Conservation (phyloP, 1,140 invertebrate species). For the Drosophila repleta region DNA sequence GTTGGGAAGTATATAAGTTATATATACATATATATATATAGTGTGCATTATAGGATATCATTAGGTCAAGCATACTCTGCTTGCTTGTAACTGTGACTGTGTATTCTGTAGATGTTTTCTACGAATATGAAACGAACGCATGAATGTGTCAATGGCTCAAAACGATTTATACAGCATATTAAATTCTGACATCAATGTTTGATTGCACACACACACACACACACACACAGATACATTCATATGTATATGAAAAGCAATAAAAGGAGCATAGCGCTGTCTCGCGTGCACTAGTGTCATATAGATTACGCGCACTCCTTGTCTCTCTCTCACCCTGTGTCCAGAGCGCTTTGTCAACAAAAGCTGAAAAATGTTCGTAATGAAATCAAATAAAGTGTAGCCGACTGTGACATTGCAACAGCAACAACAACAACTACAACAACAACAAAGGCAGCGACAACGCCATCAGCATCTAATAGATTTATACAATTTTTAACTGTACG, state of each 20-base stretch:
- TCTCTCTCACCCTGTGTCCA: constrained; percentile 6
- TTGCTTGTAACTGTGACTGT: constrained; percentile 28
- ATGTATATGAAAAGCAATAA: constrained; percentile 49
- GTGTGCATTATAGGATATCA: neutral
- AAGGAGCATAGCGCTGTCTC: constrained; percentile 26
- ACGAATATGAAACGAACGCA: constrained; percentile 70
- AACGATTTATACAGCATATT: constrained; percentile 82
- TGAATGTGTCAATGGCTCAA: constrained; percentile 82
- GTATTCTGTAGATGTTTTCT: constrained; percentile 39
- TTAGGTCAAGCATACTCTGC: constrained; percentile 2
- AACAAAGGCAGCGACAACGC: constrained; percentile 4
- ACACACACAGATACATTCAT: neutral
- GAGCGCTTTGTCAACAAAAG: constrained; percentile 46
- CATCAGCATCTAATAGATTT: constrained; percentile 70
- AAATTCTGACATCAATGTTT: constrained; percentile 83
- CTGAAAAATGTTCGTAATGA: constrained; percentile 61
- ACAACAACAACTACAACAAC: constrained; percentile 27
- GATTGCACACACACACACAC: constrained; percentile 48
- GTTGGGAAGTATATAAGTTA: too few relatives aligned
- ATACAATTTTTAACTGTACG: constrained; percentile 56
- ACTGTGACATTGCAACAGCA: constrained; percentile 48
- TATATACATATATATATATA: neutral
- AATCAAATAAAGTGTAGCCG: constrained; percentile 58
- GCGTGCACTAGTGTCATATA: constrained; percentile 16
- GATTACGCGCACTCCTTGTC: constrained; percentile 8